phyloP scores from a whole-genome alignment of 2,113 vertebrate species.

The Vidua macroura region DNA sequence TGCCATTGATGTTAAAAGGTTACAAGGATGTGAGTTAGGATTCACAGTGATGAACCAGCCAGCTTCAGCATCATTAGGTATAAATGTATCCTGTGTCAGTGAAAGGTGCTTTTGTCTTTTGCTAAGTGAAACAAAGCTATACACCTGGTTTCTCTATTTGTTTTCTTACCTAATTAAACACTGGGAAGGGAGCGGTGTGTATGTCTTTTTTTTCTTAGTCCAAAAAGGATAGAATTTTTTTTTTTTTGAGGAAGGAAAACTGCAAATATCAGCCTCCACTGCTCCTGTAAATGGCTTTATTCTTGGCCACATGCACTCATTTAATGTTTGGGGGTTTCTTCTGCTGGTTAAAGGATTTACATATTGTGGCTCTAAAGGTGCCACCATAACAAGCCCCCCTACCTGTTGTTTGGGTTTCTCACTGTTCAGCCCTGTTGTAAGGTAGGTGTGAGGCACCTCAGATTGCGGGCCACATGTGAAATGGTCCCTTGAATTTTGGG shows the following conservation, averaged over 20 bases:
- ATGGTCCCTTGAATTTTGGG: background rate
- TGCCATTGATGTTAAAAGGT: background rate
- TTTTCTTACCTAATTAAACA: background rate
- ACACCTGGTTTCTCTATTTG: background rate
- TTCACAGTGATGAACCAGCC: background rate
- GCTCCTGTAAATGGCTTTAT: background rate
- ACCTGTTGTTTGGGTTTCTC: background rate
- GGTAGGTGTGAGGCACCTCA: background rate
- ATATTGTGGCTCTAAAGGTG: background rate
- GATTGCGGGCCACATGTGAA: background rate
- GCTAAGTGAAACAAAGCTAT: background rate
- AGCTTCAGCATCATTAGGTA: background rate
- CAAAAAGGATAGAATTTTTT: background rate
- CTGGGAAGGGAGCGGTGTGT: background rate
- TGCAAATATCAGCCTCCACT: background rate
- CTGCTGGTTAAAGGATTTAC: background rate
- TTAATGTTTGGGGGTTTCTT: background rate
- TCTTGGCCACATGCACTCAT: background rate
- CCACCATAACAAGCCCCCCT: background rate
- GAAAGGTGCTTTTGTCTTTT: background rate
- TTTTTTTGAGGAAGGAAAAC: background rate
- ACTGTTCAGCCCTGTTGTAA: background rate
- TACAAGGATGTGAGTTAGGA: background rate
- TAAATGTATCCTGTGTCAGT: background rate
- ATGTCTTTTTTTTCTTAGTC: background rate